Percentiles rank a stretch among this genome's conserved stretches.
phyloP scores from a whole-genome alignment of 2,888 invertebrate species.

The Heliconius charithonia region DNA sequence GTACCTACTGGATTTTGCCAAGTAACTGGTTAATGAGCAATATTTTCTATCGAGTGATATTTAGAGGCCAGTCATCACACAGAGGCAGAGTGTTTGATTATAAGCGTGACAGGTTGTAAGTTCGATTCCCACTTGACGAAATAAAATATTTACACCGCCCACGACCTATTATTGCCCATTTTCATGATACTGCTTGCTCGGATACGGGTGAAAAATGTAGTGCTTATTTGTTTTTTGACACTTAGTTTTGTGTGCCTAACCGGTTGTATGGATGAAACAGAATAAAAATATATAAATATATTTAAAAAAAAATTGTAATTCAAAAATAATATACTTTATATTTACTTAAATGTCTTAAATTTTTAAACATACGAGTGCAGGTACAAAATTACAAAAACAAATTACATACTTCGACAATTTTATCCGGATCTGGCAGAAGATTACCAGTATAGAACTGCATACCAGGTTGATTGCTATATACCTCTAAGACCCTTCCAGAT shows the following conservation, averaged over 20 bases:
- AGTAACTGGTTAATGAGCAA: no score
- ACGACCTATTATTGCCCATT: no score
- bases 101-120: no score
- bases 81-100: no score
- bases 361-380: background rate
- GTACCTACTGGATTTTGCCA: no score
- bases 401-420: conserved; percentile 64
- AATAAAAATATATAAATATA: background rate
- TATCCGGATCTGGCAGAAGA: conserved; percentile 85
- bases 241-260: no score
- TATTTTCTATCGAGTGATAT: no score
- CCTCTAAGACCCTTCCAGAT: conserved; percentile 89
- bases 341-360: background rate
- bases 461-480: conserved; percentile 94
- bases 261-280: background rate
- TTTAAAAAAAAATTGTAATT: no score
- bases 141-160: no score
- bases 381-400: background rate
- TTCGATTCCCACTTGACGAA: no score
- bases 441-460: conserved; percentile 95
- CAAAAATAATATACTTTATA: background rate
- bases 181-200: no score
- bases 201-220: background rate
- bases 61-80: no score
- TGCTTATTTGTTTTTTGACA: background rate